These are phyloP conservation scores for Centrocercus urophasianus DNA, from an alignment of 2,113 vertebrate species.

Conservation along the genomic window DNA sequence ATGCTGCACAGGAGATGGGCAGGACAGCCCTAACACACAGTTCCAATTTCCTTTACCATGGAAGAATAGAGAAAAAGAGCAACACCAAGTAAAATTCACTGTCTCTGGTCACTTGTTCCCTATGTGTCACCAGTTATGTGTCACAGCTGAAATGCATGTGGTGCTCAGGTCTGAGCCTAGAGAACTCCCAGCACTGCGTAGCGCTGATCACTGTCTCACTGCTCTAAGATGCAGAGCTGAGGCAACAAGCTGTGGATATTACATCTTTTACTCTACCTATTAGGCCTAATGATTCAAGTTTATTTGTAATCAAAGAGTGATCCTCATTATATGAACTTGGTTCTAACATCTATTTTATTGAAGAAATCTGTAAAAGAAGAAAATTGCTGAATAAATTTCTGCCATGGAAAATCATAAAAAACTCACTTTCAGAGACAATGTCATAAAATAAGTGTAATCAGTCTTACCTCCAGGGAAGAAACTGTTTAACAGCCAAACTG, in stretches of 20 bases:
- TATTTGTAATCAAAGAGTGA: background rate
- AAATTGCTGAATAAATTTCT: conserved; percentile 40
- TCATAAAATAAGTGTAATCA: conserved; percentile 42
- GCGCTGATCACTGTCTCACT: background rate
- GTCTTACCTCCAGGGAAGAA: conserved; percentile 29
- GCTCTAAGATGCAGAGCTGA: background rate
- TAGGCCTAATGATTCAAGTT: background rate
- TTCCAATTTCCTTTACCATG: background rate
- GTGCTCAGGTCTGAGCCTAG: background rate
- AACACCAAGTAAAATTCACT: background rate
- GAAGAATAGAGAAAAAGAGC: background rate
- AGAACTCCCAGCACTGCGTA: background rate
- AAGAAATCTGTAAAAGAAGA: background rate
- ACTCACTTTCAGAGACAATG: conserved; percentile 1
- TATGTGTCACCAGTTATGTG: background rate
- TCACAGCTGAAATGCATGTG: background rate
- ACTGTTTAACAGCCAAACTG: conserved; percentile 27
- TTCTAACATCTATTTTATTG: conserved; percentile 6
- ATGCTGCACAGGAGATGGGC: background rate
- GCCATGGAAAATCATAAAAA: conserved; percentile 23
- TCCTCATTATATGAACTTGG: background rate
- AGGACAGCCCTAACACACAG: background rate
- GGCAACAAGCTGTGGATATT: background rate
- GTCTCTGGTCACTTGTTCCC: background rate
- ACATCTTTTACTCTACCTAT: background rate